These are phyloP conservation scores for Pelagia noctiluca DNA, from an alignment of 30 jellyfish, hydroid and myxozoan species.

Conservation along the genomic window DNA sequence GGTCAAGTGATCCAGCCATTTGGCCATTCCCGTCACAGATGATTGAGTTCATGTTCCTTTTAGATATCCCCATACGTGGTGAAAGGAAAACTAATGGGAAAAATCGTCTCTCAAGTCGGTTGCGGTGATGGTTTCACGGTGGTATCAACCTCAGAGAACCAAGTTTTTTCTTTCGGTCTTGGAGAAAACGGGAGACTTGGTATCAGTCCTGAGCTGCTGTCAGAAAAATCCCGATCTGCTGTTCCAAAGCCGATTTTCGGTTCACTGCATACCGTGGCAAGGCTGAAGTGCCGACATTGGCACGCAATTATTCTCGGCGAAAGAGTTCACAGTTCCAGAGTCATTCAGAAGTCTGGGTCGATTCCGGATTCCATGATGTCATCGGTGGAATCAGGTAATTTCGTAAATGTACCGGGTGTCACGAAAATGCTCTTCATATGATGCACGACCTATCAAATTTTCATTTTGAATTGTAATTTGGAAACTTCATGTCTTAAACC, in stretches of 20 bases:
- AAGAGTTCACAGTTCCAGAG: slow-evolving; percentile 72
- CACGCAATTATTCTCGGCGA: slow-evolving; percentile 80
- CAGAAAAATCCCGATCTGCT: slow-evolving; percentile 69
- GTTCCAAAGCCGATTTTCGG: slow-evolving; percentile 95
- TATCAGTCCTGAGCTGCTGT: slow-evolving; percentile 57
- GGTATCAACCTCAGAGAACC: slow-evolving; percentile 84
- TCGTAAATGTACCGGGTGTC: no score
- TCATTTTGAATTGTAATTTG: no score
- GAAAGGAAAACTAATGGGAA: slow-evolving; percentile 82
- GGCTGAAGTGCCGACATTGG: slow-evolving; percentile 86
- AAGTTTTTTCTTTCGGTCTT: slow-evolving; percentile 87
- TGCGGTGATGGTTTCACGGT: slow-evolving; percentile 96
- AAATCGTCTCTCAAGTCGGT: slow-evolving; percentile 68
- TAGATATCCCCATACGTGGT: slow-evolving; percentile 82
- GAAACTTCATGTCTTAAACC: no score
- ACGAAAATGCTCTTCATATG: no score
- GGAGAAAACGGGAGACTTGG: slow-evolving; percentile 92
- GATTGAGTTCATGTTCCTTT: neutral
- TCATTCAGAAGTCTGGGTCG: slow-evolving; percentile 69
- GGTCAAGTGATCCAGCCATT: no score
- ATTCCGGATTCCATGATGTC: slow-evolving; percentile 67
- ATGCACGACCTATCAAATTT: no score
- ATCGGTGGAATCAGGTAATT: slow-evolving; percentile 37
- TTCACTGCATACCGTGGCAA: slow-evolving; percentile 90
- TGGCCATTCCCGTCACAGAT: no score